phyloP scores from a whole-genome alignment of 2,113 vertebrate species.

The Malurus alboscapulatus region DNA sequence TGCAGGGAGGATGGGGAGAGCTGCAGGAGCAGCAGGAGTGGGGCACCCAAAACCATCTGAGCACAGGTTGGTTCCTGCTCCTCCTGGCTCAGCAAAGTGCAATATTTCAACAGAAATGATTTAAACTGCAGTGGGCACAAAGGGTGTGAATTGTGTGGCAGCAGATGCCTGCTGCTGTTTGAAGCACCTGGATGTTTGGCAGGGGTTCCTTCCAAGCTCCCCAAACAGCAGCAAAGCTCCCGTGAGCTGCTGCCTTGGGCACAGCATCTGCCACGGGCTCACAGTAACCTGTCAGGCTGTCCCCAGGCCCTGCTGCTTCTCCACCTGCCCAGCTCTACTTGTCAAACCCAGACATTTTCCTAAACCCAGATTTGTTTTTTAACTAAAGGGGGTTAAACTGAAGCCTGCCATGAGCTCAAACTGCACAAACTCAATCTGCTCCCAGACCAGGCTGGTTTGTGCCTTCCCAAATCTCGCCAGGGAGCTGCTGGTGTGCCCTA shows the following conservation, averaged over 20 bases:
- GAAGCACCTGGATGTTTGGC: constrained; percentile 30
- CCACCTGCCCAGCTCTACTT: accelerated
- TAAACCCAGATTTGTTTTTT: background rate
- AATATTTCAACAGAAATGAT: background rate
- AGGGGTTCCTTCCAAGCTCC: background rate
- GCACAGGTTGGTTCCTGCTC: background rate
- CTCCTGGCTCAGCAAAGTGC: background rate
- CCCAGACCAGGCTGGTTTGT: background rate
- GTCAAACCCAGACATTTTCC: background rate
- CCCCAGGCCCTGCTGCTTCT: background rate
- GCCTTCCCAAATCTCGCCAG: background rate
- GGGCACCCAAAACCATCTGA: background rate
- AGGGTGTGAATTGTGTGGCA: constrained; percentile 16
- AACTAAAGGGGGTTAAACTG: too few species aligned
- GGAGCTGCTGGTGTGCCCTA: background rate
- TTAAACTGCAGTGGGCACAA: background rate
- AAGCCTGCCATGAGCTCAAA: background rate
- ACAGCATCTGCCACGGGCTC: background rate
- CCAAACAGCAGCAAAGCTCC: background rate
- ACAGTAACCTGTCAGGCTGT: background rate
- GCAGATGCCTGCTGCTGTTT: constrained; percentile 34
- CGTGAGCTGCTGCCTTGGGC: background rate
- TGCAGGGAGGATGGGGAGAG: background rate
- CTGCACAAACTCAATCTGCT: background rate
- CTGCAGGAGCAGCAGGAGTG: background rate